Evolutionary conservation across 1,140 invertebrate genomes (phyloP).

Genomic region (Periplaneta americana): DNA sequence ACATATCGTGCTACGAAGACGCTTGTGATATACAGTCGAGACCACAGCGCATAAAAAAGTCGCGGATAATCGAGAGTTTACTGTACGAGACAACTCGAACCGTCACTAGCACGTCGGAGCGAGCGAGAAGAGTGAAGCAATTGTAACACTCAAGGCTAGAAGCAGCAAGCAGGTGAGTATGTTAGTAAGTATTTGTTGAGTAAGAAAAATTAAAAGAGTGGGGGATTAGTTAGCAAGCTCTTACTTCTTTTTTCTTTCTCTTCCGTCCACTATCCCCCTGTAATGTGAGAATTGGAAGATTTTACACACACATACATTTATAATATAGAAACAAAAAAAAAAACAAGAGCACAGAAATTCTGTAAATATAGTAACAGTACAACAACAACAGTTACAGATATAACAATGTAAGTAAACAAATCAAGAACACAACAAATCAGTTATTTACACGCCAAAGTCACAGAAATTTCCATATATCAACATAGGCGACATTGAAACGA

Average conservation of each 20-base stretch:
- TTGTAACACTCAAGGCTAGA: background rate
- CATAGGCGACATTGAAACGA: background rate
- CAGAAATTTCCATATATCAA: background rate
- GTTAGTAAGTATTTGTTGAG: background rate
- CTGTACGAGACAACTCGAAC: too few species aligned
- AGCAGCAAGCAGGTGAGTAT: background rate
- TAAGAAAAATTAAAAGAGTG: background rate
- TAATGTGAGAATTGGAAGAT: slow-evolving; percentile 37
- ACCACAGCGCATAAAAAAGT: too few species aligned
- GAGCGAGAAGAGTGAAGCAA: background rate
- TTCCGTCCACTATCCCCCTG: slow-evolving; percentile 86
- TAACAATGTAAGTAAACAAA: background rate
- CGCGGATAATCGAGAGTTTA: too few species aligned
- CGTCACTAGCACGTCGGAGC: background rate
- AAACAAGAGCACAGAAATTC: slow-evolving; percentile 36
- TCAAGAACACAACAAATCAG: background rate
- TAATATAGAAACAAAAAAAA: slow-evolving; percentile 40
- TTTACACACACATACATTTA: slow-evolving; percentile 19
- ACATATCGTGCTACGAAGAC: too few species aligned
- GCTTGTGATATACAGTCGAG: too few species aligned
- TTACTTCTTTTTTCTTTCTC: slow-evolving; percentile 96
- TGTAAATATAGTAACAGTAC: background rate
- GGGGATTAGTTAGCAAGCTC: slow-evolving; percentile 35
- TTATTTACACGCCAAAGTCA: background rate
- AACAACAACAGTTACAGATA: background rate